Conservation (phyloP, 2,113 vertebrate genomes). For the Sterna hirundo region DNA sequence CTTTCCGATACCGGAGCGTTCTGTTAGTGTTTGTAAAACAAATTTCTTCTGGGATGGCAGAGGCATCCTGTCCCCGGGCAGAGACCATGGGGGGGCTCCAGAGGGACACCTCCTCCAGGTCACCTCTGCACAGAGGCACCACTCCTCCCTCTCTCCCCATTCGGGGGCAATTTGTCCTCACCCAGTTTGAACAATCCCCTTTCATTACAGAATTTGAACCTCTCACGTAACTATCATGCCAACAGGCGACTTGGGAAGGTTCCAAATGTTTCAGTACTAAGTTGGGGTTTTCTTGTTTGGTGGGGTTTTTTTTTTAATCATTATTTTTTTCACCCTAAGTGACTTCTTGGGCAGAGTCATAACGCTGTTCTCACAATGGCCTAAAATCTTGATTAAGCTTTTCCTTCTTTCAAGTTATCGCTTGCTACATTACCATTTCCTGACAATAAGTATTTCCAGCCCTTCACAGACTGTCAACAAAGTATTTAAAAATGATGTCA, state of each 20-base stretch:
- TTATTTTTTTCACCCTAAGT: fast-evolving
- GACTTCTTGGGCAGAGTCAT: not conserved
- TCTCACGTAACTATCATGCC: not conserved
- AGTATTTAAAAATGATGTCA: not conserved
- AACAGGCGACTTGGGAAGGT: not conserved
- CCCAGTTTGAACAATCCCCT: not conserved
- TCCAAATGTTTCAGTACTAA: not conserved
- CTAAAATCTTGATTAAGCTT: not conserved
- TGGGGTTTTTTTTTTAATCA: not conserved
- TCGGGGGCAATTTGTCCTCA: no score
- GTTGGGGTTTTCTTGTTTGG: not conserved
- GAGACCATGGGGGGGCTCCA: not conserved
- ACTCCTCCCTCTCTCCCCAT: not conserved
- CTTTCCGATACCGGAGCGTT: not conserved
- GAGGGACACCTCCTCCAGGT: not conserved
- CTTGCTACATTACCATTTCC: not conserved
- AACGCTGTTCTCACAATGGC: not conserved
- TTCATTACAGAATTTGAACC: not conserved
- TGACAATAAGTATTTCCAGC: not conserved
- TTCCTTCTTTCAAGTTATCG: not conserved
- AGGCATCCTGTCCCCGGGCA: not conserved
- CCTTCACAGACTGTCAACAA: not conserved
- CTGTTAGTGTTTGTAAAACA: not conserved
- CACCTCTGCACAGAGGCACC: not conserved
- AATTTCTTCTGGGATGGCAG: not conserved